These are phyloP conservation scores for Siniperca undulata DNA, from an alignment of 2,797 vertebrate genomes.

Conservation along the genomic window DNA sequence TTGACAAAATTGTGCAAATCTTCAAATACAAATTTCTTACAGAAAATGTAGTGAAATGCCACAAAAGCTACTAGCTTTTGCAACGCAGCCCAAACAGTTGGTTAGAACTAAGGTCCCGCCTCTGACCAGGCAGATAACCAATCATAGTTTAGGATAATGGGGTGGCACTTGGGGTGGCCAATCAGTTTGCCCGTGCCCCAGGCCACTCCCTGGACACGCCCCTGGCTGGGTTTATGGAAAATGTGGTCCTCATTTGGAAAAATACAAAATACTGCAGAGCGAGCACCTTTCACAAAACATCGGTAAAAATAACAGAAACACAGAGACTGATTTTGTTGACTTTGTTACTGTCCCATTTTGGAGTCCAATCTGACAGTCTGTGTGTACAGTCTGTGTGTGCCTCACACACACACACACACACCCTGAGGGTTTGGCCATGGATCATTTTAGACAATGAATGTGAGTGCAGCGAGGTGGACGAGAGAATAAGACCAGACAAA, in stretches of 20 bases:
- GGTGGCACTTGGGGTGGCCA: too few species aligned
- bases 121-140: too few species aligned
- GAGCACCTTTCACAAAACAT: background rate
- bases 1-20: too few species aligned
- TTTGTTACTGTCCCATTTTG: slow-evolving; percentile 4
- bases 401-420: slow-evolving; percentile 5
- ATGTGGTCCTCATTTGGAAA: background rate
- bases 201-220: too few species aligned
- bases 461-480: slow-evolving; percentile 27
- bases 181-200: too few species aligned
- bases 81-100: too few species aligned
- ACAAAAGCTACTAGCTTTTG: too few species aligned
- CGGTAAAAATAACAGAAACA: background rate
- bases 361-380: background rate
- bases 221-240: background rate
- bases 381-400: slow-evolving; percentile 2
- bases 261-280: background rate
- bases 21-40: too few species aligned
- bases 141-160: too few species aligned
- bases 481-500: slow-evolving; percentile 20
- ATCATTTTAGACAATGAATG: slow-evolving; percentile 53
- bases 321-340: slow-evolving; percentile 1
- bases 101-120: too few species aligned
- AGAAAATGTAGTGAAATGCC: too few species aligned
- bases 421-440: slow-evolving; percentile 18